These are phyloP conservation scores for Ricordea florida DNA, from an alignment of 92 coral and sea anemone genomes.

Conservation along the genomic window DNA sequence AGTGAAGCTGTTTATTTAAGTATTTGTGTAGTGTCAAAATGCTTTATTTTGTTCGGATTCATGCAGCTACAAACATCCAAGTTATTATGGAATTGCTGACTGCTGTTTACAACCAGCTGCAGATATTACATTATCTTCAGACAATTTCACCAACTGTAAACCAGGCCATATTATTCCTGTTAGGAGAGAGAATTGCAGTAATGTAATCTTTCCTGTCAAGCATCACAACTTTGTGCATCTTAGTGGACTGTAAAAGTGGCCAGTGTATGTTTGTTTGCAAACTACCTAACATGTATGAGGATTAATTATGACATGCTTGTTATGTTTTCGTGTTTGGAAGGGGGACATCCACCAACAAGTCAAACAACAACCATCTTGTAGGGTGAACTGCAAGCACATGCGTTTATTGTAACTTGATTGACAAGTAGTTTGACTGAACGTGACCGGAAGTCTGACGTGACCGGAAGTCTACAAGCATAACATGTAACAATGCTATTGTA, in stretches of 20 bases:
- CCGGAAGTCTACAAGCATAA: no score
- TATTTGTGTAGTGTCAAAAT: constrained; percentile 54
- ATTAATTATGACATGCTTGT: constrained; percentile 33
- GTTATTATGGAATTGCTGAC: constrained; percentile 56
- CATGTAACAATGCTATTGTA: not conserved
- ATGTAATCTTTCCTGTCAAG: constrained; percentile 38
- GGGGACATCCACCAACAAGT: no score
- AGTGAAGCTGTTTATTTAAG: constrained; percentile 43
- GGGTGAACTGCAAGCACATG: no score
- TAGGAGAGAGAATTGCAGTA: constrained; percentile 19
- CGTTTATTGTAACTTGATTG: no score
- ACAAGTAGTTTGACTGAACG: no score
- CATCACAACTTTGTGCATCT: constrained; percentile 33
- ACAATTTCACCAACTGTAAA: constrained; percentile 47
- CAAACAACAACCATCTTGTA: no score
- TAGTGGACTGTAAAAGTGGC: constrained; percentile 44
- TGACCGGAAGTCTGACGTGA: no score
- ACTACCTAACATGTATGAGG: constrained; percentile 61
- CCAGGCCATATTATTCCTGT: constrained; percentile 52
- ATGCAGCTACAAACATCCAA: constrained; percentile 53
- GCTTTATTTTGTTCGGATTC: constrained; percentile 41
- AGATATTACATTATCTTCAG: constrained; percentile 33
- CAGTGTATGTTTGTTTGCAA: constrained; percentile 45
- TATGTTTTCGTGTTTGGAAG: no score
- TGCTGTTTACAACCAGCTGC: constrained; percentile 19